Conservation (phyloP, 2,113 vertebrate species). For the Lophotis ruficrista region DNA sequence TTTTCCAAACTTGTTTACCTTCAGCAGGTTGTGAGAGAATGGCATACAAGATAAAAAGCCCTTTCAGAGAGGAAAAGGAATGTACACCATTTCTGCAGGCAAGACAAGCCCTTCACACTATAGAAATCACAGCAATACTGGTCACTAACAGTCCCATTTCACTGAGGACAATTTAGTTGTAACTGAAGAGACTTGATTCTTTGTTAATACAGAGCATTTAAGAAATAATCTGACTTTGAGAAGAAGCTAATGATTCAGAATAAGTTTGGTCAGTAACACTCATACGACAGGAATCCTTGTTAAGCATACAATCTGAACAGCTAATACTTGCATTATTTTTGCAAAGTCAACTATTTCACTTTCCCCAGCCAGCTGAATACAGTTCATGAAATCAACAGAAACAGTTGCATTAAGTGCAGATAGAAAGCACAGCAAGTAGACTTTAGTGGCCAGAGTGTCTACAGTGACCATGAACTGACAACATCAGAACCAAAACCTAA, state of each 20-base stretch:
- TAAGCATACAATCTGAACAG: neutral
- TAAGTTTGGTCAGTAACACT: neutral
- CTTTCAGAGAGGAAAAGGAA: neutral
- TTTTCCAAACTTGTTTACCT: neutral
- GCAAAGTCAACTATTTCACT: constrained; percentile 39
- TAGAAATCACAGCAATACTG: neutral
- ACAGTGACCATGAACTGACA: neutral
- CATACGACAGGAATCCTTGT: neutral
- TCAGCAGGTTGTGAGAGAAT: neutral
- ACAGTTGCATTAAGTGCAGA: neutral
- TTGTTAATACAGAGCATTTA: neutral
- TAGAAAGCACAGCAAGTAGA: neutral
- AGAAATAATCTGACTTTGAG: neutral
- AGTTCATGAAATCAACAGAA: constrained; percentile 27
- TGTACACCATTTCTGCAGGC: neutral
- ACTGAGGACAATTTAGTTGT: neutral
- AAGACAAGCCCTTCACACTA: neutral
- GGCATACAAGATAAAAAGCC: neutral
- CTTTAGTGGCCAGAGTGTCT: neutral
- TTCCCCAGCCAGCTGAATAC: neutral
- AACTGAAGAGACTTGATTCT: neutral
- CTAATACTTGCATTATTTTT: constrained; percentile 40
- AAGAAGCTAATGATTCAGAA: neutral
- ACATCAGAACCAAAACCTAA: neutral
- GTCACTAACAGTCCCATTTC: neutral